phyloP scores from a whole-genome alignment of 2,888 invertebrate genomes.

The Coecobrya sp. region DNA sequence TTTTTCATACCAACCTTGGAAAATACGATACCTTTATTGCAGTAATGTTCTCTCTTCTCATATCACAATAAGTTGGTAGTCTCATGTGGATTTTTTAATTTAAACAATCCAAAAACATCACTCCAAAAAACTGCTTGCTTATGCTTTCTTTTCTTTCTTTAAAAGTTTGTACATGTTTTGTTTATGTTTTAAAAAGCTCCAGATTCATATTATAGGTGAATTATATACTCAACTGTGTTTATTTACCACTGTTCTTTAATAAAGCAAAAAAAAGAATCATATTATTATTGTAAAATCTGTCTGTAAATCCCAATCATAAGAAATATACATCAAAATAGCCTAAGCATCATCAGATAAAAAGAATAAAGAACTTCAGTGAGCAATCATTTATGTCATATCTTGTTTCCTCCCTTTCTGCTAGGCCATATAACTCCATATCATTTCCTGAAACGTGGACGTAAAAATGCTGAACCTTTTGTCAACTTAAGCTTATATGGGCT shows the following conservation, averaged over 20 bases:
- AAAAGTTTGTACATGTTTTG: too few relatives aligned
- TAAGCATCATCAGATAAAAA: slow-evolving; percentile 60
- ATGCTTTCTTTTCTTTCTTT: neutral
- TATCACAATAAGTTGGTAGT: too few relatives aligned
- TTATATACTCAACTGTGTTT: neutral
- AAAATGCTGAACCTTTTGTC: slow-evolving; percentile 73
- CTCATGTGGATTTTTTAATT: neutral
- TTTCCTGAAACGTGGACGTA: slow-evolving; percentile 63
- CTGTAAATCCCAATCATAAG: slow-evolving; percentile 57
- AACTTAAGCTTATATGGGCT: slow-evolving; percentile 60
- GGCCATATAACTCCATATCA: slow-evolving; percentile 67
- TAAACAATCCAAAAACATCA: neutral
- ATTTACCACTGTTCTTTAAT: neutral
- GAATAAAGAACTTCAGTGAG: slow-evolving; percentile 65
- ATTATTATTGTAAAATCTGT: slow-evolving; percentile 42
- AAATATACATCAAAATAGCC: slow-evolving; percentile 60
- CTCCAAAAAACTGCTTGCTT: neutral
- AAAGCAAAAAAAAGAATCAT: slow-evolving; percentile 18
- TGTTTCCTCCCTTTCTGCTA: slow-evolving; percentile 73
- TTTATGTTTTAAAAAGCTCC: too few relatives aligned
- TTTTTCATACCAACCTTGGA: neutral
- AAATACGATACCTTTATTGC: neutral
- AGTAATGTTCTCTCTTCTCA: too few relatives aligned
- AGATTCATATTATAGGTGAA: too few relatives aligned
- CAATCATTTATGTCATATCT: slow-evolving; percentile 80